Conservation (phyloP, 2,888 invertebrate species). For the Macrosiphum euphorbiae region DNA sequence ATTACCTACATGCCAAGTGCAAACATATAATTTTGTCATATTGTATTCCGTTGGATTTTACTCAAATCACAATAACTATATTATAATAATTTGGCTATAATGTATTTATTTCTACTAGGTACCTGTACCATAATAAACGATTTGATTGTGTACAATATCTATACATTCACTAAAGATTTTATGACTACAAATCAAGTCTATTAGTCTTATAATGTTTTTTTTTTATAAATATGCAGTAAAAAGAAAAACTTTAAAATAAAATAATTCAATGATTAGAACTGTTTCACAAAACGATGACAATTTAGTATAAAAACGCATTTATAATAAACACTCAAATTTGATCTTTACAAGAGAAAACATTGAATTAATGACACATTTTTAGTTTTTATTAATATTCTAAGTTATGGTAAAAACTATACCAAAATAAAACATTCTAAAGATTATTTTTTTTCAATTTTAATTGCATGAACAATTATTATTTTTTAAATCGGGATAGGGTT, state of each 20-base stretch:
- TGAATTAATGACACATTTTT: neutral
- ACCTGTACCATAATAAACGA: neutral
- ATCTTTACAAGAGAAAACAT: neutral
- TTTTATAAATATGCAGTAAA: neutral
- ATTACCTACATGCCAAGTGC: neutral
- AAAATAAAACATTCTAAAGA: neutral
- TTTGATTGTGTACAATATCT: neutral
- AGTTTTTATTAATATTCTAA: neutral
- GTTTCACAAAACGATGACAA: neutral
- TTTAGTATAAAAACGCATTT: neutral
- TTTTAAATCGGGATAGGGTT: neutral
- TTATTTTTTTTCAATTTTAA: slow-evolving; percentile 11
- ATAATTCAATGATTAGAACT: neutral
- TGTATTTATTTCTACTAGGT: neutral
- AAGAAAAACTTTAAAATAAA: neutral
- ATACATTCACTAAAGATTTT: neutral
- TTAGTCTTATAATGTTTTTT: neutral
- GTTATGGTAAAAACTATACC: neutral
- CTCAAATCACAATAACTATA: neutral
- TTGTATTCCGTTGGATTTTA: neutral
- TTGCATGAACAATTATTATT: neutral
- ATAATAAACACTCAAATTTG: neutral
- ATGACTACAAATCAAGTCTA: neutral
- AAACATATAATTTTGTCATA: neutral
- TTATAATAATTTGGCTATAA: neutral